These are phyloP conservation scores for Trachelus troglodyta DNA, from an alignment of 2,888 invertebrate genomes.

Conservation along the genomic window DNA sequence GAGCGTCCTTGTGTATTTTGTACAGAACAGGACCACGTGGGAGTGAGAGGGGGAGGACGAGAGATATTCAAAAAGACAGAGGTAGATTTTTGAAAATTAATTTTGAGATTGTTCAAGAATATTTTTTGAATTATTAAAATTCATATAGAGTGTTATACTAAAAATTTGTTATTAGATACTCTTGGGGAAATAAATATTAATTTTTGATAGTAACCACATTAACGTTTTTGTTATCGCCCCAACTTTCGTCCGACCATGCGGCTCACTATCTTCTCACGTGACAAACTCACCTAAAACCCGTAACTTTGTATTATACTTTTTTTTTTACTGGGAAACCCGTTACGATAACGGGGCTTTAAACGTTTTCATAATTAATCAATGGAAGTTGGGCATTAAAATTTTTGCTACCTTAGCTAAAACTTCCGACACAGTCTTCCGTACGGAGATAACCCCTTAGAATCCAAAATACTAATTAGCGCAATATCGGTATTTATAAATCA, in stretches of 20 bases:
- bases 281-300: conserved; percentile 22
- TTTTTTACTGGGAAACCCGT: conserved; percentile 17
- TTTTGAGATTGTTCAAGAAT: background rate
- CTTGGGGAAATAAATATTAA: background rate
- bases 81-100: background rate
- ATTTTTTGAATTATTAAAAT: background rate
- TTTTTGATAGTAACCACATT: background rate
- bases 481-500: background rate
- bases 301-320: conserved; percentile 18
- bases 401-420: background rate
- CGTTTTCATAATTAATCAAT: conserved; percentile 23
- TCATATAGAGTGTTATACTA: background rate
- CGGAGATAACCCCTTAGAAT: background rate
- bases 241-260: conserved; percentile 13
- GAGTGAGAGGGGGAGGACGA: too few species aligned
- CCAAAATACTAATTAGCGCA: background rate
- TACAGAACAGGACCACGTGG: background rate
- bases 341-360: conserved; percentile 24
- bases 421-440: background rate
- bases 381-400: conserved; percentile 9
- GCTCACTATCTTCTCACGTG: conserved; percentile 22
- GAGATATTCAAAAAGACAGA: background rate
- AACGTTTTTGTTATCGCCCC: conserved; percentile 13
- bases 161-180: background rate
- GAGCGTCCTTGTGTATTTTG: conserved; percentile 4